Base-by-base conservation (phyloP, 2,888 invertebrate genomes). In the Cyclophora albipunctata region DNA sequence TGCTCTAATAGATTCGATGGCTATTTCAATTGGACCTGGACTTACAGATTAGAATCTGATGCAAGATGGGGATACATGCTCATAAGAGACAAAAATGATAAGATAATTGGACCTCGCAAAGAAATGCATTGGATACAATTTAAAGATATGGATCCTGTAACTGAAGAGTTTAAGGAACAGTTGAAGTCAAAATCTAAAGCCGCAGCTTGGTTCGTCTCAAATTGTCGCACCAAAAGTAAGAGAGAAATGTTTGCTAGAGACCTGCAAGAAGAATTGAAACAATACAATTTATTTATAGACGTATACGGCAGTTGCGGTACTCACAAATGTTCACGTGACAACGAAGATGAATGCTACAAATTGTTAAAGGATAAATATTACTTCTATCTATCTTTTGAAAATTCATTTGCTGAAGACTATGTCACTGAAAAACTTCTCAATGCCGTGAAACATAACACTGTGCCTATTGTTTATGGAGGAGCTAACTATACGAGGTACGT, bases 381-480 rank as follows among this genome's bases (percentile, higher is more conserved):
- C 51, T 81, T 81, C 54, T 83, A 80, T 53, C 59, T 81, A 20
- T 65, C 79, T 0, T 74, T 78, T 52, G 81, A 81, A 50, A 78
- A 80, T 52, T 69, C 72, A 4, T 67, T 71, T 42, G 57, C 66
- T 48, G 64, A 73, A 51, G 74, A 81, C 57, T 82, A 81, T 49
- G 76, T 75, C 3, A 81, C 81, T 0, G 78, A 79, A 50, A 78
- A 79, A 53, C 51, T 79, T 5, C 51, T 76, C 20, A 67, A 63
- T 37, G 75, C 86, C 5, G 65, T 89, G 43, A 83, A 90, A 60
- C 88, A 90, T 71, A 82, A 90, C 62, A 84, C 91, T 7, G 75
- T 93, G 3, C 93, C 93, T 1, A 87, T 93, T 20, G 92, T 92
- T 5, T 91, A 90, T 81, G 92, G 93, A 3, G 90, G 90, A 7